phyloP scores from a whole-genome alignment of 2,888 invertebrate genomes.

The Petrolisthes manimaculis region DNA sequence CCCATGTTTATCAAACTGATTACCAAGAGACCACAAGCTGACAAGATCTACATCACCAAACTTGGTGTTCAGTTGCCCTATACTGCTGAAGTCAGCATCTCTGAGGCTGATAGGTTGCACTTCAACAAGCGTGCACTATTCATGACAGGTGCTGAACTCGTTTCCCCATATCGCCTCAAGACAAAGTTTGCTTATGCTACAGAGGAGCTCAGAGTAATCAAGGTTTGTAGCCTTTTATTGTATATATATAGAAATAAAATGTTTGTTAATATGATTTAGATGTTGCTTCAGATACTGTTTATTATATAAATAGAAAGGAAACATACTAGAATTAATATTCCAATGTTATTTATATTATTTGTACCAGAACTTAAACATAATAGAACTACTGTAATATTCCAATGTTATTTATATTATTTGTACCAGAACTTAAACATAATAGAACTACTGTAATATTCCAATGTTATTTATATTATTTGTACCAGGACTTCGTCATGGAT shows the following conservation, averaged over 20 bases:
- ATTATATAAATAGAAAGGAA: too few species aligned
- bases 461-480: background rate
- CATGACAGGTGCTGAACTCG: background rate
- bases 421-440: too few species aligned
- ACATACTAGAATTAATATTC: background rate
- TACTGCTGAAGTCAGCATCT: slow-evolving; percentile 20
- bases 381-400: too few species aligned
- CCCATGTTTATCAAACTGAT: slow-evolving; percentile 35
- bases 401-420: too few species aligned
- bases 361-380: too few species aligned
- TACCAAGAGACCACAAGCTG: background rate
- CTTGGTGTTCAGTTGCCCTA: slow-evolving; percentile 19
- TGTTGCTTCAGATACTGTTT: too few species aligned
- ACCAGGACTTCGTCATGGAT: background rate
- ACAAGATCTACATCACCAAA: slow-evolving; percentile 12
- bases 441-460: too few species aligned
- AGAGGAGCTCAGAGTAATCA: background rate
- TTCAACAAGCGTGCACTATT: background rate
- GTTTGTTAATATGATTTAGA: too few species aligned
- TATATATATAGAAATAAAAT: too few species aligned
- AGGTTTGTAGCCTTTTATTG: too few species aligned
- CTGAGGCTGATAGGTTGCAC: background rate
- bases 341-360: too few species aligned
- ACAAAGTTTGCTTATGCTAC: background rate
- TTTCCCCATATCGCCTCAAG: slow-evolving; percentile 10